These are phyloP conservation scores for Chloromyia formosa DNA, from an alignment of 2,888 invertebrate species.

Conservation along the genomic window DNA sequence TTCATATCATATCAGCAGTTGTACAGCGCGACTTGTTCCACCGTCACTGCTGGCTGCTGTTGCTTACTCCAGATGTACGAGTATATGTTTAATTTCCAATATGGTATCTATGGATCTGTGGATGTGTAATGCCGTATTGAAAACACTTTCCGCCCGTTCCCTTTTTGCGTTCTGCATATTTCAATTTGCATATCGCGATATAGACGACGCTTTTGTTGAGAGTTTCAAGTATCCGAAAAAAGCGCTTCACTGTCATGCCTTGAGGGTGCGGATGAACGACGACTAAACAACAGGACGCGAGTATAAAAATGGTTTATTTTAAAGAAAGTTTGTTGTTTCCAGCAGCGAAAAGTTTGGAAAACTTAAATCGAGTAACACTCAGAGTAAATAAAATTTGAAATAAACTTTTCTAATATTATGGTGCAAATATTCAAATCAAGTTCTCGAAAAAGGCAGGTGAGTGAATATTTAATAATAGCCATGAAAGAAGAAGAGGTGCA, in stretches of 20 bases:
- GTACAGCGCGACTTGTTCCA: constrained; percentile 20
- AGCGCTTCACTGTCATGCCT: background rate
- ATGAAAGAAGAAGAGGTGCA: too few relatives aligned
- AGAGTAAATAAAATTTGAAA: constrained; percentile 26
- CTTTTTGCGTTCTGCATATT: constrained; percentile 32
- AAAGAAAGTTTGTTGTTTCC: constrained; percentile 18
- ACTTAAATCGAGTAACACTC: constrained; percentile 40
- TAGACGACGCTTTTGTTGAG: constrained; percentile 7
- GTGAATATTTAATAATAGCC: background rate
- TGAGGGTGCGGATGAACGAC: background rate
- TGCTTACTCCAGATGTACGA: constrained; percentile 8
- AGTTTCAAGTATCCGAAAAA: constrained; percentile 19
- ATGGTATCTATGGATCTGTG: background rate
- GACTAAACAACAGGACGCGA: too few relatives aligned
- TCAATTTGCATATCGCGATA: constrained; percentile 36
- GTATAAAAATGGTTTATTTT: background rate
- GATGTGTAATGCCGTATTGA: constrained; percentile 27
- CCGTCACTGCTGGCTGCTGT: constrained; percentile 31
- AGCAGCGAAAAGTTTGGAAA: constrained; percentile 23
- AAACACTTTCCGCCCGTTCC: constrained; percentile 12
- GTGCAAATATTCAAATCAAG: constrained; percentile 24
- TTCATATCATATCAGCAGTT: constrained; percentile 39
- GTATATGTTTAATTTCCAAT: background rate
- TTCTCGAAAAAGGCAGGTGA: background rate
- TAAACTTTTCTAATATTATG: constrained; percentile 12